Base-by-base conservation (phyloP, 2,797 vertebrate genomes). In the Chanos chanos region DNA sequence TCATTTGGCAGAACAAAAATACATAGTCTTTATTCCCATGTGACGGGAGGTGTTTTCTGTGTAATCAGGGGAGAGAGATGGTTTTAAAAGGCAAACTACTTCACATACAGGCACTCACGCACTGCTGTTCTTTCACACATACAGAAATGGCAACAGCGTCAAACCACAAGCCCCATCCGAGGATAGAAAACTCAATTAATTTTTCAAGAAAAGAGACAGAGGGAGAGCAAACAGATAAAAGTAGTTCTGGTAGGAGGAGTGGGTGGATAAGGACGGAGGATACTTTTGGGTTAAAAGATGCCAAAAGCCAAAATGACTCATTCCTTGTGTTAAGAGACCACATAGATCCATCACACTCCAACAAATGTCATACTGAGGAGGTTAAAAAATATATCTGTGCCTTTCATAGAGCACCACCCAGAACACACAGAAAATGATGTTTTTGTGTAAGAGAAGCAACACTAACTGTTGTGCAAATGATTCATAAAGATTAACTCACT, bases 81-180 rank as follows among this genome's bases (percentile, higher is more conserved):
- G 25, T 44, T 45, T 60, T 47, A 27, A 25, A 22, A 18, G 54
- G 15, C 13, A 30, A 60, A 34, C 30, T 41, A 41, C 49, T 61
- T 61, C 41, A 40, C 44, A 27, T 41, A 13, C 10, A 18, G 22
- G 10, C 34, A 33, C 19, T 34, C 1, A 1, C 41, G 41, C 16
- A n/a, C n/a, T n/a, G n/a, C n/a, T n/a, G n/a, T n/a, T 48, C 44
- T 28, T 62, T 68, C 52, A 34, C 59, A 68, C 59, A 6, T 45
- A 43, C 52, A 2, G 52, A 68, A 62, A 68, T 57, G 59, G 52
- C 59, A 62, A 51, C 59, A 22, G 22, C 3, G n/a, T 57, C 43
- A 61, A 54, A 67, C 57, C 45, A 51, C 57, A 28, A 15, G 16
- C 61, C 5, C 41, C 27, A 8, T 33, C 48, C 36, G 40, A 47